These are phyloP conservation scores for Dryocosmus kuriphilus DNA, from an alignment of 2,888 invertebrate genomes.

Conservation along the genomic window DNA sequence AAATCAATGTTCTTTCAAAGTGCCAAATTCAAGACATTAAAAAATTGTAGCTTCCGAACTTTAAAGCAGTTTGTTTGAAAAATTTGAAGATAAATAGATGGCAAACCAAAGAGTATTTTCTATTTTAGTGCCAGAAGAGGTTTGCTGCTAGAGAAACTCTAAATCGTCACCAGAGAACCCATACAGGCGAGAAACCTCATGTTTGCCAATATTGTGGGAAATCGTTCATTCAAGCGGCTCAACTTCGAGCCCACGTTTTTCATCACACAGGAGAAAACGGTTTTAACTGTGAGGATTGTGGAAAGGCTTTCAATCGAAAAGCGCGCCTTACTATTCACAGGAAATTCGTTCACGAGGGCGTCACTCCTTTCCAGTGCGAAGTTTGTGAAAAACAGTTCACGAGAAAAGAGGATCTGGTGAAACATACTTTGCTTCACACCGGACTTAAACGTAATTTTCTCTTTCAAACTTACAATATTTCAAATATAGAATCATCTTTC, in stretches of 20 bases:
- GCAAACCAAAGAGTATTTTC: neutral
- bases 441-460: conserved; percentile 80
- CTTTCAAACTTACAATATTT: conserved; percentile 12
- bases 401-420: conserved; percentile 82
- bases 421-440: conserved; percentile 81
- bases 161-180: conserved; percentile 86
- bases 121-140: conserved; percentile 84
- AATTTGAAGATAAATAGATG: no score
- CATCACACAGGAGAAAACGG: conserved; percentile 86
- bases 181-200: conserved; percentile 80
- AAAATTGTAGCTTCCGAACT: no score
- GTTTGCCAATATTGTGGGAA: conserved; percentile 84
- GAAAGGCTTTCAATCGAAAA: conserved; percentile 79
- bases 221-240: conserved; percentile 91
- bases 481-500: neutral
- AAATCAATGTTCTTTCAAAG: no score
- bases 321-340: conserved; percentile 80
- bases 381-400: conserved; percentile 81
- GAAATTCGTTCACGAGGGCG: conserved; percentile 83
- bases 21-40: no score
- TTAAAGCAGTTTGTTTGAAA: no score
- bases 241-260: conserved; percentile 88
- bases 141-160: conserved; percentile 92
- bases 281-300: conserved; percentile 83
- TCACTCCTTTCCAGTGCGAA: conserved; percentile 80